These are phyloP conservation scores for Notodonta dromedarius DNA, from an alignment of 2,888 invertebrate genomes.

Conservation along the genomic window DNA sequence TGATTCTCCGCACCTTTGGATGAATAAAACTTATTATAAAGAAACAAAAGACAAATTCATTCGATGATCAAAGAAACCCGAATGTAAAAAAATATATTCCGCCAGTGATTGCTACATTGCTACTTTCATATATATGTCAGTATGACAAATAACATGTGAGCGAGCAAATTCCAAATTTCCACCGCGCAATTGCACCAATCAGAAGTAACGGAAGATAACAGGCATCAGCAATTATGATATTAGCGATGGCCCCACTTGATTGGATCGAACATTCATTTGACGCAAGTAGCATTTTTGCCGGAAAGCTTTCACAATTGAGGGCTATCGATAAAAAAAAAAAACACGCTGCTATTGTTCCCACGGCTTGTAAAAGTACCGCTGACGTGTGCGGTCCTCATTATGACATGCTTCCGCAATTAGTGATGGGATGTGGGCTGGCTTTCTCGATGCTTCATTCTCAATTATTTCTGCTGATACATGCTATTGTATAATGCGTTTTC, in stretches of 20 bases:
- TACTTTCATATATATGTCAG: not conserved
- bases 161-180: constrained; percentile 8
- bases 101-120: no score
- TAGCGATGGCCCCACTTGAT: constrained; percentile 29
- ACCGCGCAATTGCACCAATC: constrained; percentile 28
- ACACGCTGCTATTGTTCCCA: constrained; percentile 46
- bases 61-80: no score
- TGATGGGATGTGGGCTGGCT: constrained; percentile 58
- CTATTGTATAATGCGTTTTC: constrained; percentile 1
- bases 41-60: no score
- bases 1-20: no score
- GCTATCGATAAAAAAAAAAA: constrained; percentile 42
- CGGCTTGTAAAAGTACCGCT: constrained; percentile 42
- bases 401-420: constrained; percentile 74
- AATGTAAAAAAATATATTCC: no score
- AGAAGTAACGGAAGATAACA: constrained; percentile 28
- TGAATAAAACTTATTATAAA: no score
- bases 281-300: constrained; percentile 37
- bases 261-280: constrained; percentile 15
- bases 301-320: constrained; percentile 40
- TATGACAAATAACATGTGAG: constrained; percentile 10
- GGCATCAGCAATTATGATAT: constrained; percentile 32
- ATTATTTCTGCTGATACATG: constrained; percentile 32
- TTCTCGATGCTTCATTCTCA: constrained; percentile 48
- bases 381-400: constrained; percentile 77